Percentiles rank a stretch among this genome's conserved stretches.
phyloP scores from a whole-genome alignment of 2,888 invertebrate species.

The Drosophila macrospina region DNA sequence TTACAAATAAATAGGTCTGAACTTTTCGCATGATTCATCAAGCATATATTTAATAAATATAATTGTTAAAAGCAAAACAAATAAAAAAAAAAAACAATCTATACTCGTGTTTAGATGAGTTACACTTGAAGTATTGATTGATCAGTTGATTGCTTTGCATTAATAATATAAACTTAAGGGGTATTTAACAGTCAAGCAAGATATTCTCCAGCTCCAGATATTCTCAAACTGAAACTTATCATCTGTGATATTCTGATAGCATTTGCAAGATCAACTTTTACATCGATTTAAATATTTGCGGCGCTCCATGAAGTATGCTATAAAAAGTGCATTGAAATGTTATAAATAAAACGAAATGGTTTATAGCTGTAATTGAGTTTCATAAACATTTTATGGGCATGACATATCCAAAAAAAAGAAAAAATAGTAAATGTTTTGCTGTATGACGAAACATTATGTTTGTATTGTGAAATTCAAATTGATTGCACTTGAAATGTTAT shows the following conservation, averaged over 20 bases:
- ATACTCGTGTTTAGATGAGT: not conserved
- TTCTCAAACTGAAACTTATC: not conserved
- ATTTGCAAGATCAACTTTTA: not conserved
- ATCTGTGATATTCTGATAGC: not conserved
- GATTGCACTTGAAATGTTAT: no score
- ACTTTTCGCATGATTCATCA: constrained; percentile 18
- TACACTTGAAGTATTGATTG: not conserved
- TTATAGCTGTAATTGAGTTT: not conserved
- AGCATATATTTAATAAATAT: constrained; percentile 8
- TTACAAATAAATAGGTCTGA: constrained; percentile 10
- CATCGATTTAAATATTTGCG: not conserved
- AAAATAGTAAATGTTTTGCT: constrained; percentile 1
- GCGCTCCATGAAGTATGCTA: constrained; percentile 46
- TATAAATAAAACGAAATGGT: constrained; percentile 1
- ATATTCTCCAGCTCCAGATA: not conserved
- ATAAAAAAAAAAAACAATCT: not conserved
- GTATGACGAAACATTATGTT: constrained; percentile 8
- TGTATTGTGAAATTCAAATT: constrained; percentile 33
- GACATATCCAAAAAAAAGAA: constrained; percentile 10
- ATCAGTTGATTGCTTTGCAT: not conserved
- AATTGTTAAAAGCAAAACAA: not conserved
- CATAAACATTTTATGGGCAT: not conserved
- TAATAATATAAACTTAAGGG: not conserved
- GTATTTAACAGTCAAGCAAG: not conserved
- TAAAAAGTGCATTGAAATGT: not conserved